Percentiles rank a stretch among this genome's conserved stretches.
Evolutionary conservation across 2,888 invertebrate genomes (phyloP).

Genomic region (Clistopyga incitator): DNA sequence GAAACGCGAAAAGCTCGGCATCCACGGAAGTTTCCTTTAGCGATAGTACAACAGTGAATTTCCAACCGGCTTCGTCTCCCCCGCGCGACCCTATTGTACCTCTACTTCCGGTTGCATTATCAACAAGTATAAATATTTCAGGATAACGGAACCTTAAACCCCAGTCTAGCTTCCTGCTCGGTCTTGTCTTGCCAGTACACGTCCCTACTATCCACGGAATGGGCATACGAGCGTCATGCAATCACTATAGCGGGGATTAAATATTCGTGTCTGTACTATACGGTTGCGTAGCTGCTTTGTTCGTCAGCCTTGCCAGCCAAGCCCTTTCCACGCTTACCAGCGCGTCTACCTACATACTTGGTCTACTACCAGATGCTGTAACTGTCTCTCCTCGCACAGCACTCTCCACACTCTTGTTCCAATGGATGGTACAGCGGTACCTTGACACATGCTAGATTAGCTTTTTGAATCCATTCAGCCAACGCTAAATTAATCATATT

Average conservation of each 20-base stretch:
- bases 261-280: conserved; percentile 15
- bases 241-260: conserved; percentile 12
- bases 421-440: too few relatives aligned
- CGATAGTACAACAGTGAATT: conserved; percentile 16
- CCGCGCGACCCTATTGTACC: not conserved
- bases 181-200: not conserved
- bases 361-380: conserved; percentile 2
- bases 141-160: conserved; percentile 65
- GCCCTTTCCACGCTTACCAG: not conserved
- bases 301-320: conserved; percentile 2
- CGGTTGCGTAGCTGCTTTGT: conserved; percentile 29
- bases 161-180: not conserved
- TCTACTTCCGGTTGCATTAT: conserved; percentile 71
- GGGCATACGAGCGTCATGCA: not conserved
- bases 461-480: not conserved
- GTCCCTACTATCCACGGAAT: not conserved
- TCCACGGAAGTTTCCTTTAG: not conserved
- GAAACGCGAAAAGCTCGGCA: not conserved
- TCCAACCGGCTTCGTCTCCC: not conserved
- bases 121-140: conserved; percentile 74
- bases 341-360: not conserved
- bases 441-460: not conserved
- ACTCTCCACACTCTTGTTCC: not conserved
- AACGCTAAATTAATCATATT: not conserved
- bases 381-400: conserved; percentile 1